Percentiles rank a stretch among this genome's conserved stretches.
These are phyloP conservation scores for Maniola hyperantus DNA, from an alignment of 2,888 invertebrate genomes.

Conservation along the genomic window DNA sequence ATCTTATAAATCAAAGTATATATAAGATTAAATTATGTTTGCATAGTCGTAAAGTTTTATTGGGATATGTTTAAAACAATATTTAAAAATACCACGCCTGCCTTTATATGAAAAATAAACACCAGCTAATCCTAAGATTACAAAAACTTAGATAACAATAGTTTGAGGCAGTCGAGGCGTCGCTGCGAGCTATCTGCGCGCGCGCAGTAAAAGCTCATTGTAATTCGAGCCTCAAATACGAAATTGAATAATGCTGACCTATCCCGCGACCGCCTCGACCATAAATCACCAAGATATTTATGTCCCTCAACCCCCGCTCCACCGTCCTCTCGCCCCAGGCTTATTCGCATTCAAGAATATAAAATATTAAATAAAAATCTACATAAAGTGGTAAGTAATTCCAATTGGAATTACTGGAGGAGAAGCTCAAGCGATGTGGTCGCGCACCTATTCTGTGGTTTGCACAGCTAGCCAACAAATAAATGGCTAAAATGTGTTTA, in stretches of 20 bases:
- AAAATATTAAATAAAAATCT: slow-evolving; percentile 81
- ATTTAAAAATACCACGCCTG: slow-evolving; percentile 19
- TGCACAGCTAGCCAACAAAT: slow-evolving; percentile 55
- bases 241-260: slow-evolving; percentile 83
- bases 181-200: slow-evolving; percentile 70
- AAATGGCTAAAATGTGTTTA: slow-evolving; percentile 51
- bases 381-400: slow-evolving; percentile 79
- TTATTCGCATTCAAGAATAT: slow-evolving; percentile 75
- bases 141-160: slow-evolving; percentile 66
- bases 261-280: slow-evolving; percentile 80
- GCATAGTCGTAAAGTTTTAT: slow-evolving; percentile 25
- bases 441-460: slow-evolving; percentile 68
- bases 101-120: slow-evolving; percentile 47
- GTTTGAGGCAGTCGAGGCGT: slow-evolving; percentile 55
- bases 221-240: slow-evolving; percentile 81
- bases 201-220: slow-evolving; percentile 80
- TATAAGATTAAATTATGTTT: slow-evolving; percentile 32
- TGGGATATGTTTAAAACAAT: slow-evolving; percentile 22
- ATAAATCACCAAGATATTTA: slow-evolving; percentile 83
- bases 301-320: slow-evolving; percentile 72
- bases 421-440: slow-evolving; percentile 63
- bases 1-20: slow-evolving; percentile 47
- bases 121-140: slow-evolving; percentile 57
- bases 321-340: slow-evolving; percentile 54
- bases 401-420: slow-evolving; percentile 76